Evolutionary conservation across 2,888 invertebrate genomes (phyloP), one percentile per base, ranked within the genome.

Genomic region (Cephus pulcher): DNA sequence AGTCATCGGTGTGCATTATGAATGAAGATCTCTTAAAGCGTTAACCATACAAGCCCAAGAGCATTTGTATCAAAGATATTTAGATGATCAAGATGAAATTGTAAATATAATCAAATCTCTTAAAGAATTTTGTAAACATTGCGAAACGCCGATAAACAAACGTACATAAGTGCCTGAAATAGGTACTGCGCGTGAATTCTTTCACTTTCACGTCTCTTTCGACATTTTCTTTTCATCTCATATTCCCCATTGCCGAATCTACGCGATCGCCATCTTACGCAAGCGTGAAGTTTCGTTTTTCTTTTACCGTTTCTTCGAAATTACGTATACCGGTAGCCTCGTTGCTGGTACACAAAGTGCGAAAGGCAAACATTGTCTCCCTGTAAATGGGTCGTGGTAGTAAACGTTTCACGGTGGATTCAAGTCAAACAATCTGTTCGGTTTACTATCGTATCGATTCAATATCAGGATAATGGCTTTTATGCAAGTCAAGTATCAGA

Each of bases 131-230:
- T 15, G 15, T 15, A 15, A 40, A 56, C 9, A 23, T 23, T 56
- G 1, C 9, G 6, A 32, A 34, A 15, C 71, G 15, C 3, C 3
- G 12, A 71, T 71, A 30, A 71, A 71, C 33, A 32, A 71, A 71
- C 23, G 40, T 40, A 40, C 1, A 23, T 12, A 11, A 12, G 71
- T 32, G 15, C 32, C 9, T 11, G 71, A 71, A 11, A 30, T 30
- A 71, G 71, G 6, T 30, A 71, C 11, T 71, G 71, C 71, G 71
- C 23, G 33, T 71, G 33, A 71, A 71, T 71, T 71, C 32, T 71
- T 71, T 71, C 3, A 30, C 71, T 56, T 23, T 56, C 40, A 0
- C 40, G 40, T 6, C 23, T 23, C 40, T 40, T 40, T 40, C 23
- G 40, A 23, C 12, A 4, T 56, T 40, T 15, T 56, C 23, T 56